Evolutionary conservation across 2,888 invertebrate species (phyloP).

Genomic region (Plagodis pulveraria): DNA sequence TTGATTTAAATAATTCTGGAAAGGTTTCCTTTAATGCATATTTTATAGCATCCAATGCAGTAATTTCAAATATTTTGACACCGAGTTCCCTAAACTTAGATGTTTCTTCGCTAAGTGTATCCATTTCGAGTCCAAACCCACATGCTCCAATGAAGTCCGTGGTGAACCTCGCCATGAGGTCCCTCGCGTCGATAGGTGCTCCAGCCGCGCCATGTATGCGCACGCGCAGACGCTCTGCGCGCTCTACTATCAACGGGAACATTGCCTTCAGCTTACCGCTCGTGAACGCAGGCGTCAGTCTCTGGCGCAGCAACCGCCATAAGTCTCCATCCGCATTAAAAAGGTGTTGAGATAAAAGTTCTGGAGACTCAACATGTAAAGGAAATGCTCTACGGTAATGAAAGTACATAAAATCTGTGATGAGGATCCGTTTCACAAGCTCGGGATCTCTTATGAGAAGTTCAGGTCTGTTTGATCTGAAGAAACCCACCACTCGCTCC

Average conservation of each 20-base stretch:
- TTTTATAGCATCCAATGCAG: conserved; percentile 10
- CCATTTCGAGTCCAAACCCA: no score
- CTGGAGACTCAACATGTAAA: conserved; percentile 37
- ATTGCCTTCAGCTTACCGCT: conserved; percentile 35
- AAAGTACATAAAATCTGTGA: conserved; percentile 55
- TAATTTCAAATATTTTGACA: conserved; percentile 41
- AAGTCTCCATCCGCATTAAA: conserved; percentile 54
- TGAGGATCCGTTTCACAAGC: conserved; percentile 53
- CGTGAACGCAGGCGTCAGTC: conserved; percentile 64
- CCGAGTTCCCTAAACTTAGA: conserved; percentile 53
- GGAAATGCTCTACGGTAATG: conserved; percentile 1
- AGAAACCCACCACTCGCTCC: conserved; percentile 63
- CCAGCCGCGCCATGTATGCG: conserved; percentile 45
- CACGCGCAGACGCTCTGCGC: conserved; percentile 56
- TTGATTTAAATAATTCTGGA: conserved; percentile 3
- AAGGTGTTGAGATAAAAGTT: conserved; percentile 49
- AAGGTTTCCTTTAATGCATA: conserved; percentile 3
- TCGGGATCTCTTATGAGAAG: conserved; percentile 60
- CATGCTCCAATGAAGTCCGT: no score
- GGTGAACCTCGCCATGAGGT: no score
- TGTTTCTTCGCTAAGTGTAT: conserved; percentile 48
- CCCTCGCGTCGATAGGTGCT: conserved; percentile 27
- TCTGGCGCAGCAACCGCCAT: conserved; percentile 66
- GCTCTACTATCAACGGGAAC: conserved; percentile 67
- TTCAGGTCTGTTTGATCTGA: conserved; percentile 54